Evolutionary conservation across 2,888 invertebrate genomes (phyloP), one percentile per base, ranked within the genome.

Genomic region (Syritta pipiens): DNA sequence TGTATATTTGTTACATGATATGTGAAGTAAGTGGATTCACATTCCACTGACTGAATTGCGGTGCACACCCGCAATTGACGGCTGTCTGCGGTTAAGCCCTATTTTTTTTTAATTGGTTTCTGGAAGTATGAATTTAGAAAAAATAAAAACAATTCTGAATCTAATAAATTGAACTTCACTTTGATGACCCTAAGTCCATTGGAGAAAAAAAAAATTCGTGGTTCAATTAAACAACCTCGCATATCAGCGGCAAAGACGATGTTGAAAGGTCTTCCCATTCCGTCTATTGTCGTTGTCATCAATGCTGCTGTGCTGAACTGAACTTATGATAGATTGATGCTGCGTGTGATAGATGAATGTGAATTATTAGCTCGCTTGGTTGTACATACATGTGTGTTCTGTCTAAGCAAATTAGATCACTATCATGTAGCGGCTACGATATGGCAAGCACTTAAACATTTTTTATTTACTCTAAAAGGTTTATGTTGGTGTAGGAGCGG

Each of bases 381-480:
- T n/a, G n/a, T n/a, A n/a, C n/a, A n/a, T n/a, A n/a, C 44, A 57
- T 57, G 28, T 10, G 26, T 59, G 42, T 60, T 72, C 40, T 71
- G 63, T 28, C 53, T 60, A 72, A 72, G 32, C 24, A 72, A 77
- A 77, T 77, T 77, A 77, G 77, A 77, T 48, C 77, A 72, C 65
- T 48, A 65, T 48, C 46, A 42, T 20, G 10, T 9, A 46, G 17
- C 32, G 32, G n/a, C n/a, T 44, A 46, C 53, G 44, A 53, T 71
- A 71, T 63, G 71, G 30, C 71, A 20, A 30, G 63, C 63, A 71
- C 59, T 76, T 59, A 35, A 46, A 55, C 55, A 6, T 60, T 28
- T 42, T 67, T 37, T 53, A 10, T 12, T 14, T 30, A 37, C 35
- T 30, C 12, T 12, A 37, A 49, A 49, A 22, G 28, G 19, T 40